These are phyloP conservation scores for Lepisosteus oculatus DNA, from an alignment of 2,113 vertebrate species.

Conservation along the genomic window DNA sequence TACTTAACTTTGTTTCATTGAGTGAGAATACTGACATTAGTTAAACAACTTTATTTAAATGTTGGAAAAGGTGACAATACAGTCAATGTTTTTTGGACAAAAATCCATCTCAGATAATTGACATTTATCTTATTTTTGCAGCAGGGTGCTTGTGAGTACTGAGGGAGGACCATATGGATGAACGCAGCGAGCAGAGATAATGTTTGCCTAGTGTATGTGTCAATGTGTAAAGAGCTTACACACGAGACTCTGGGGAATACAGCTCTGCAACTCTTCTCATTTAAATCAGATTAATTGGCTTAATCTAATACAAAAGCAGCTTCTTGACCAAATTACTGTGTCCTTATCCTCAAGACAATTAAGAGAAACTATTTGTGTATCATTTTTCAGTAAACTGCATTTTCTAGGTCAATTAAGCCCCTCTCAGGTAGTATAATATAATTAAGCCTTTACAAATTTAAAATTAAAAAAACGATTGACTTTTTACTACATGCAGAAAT, in stretches of 20 bases:
- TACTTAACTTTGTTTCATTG: conserved; percentile 6
- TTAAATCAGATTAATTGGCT: conserved; percentile 88
- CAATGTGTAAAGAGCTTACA: conserved; percentile 81
- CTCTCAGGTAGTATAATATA: conserved; percentile 40
- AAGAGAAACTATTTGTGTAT: conserved; percentile 37
- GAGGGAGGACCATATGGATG: conserved; percentile 80
- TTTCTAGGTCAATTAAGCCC: conserved; percentile 49
- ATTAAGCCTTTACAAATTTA: conserved; percentile 51
- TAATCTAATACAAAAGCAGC: conserved; percentile 85
- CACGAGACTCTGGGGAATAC: conserved; percentile 74
- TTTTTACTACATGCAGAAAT: conserved; percentile 26
- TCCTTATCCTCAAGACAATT: conserved; percentile 45
- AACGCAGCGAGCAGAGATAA: conserved; percentile 73
- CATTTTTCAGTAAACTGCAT: conserved; percentile 32
- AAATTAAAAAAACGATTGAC: conserved; percentile 53
- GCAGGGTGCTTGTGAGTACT: conserved; percentile 77
- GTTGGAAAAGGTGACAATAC: conserved; percentile 6
- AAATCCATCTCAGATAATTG: conserved; percentile 86
- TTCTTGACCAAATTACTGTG: conserved; percentile 78
- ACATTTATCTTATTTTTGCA: conserved; percentile 89
- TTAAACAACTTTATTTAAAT: not conserved
- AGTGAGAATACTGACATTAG: not conserved
- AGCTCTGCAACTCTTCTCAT: conserved; percentile 76
- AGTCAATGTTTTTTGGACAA: conserved; percentile 52
- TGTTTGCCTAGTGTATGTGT: conserved; percentile 77